Conservation (phyloP, 2,113 vertebrate species). For the Zingel zingel region DNA sequence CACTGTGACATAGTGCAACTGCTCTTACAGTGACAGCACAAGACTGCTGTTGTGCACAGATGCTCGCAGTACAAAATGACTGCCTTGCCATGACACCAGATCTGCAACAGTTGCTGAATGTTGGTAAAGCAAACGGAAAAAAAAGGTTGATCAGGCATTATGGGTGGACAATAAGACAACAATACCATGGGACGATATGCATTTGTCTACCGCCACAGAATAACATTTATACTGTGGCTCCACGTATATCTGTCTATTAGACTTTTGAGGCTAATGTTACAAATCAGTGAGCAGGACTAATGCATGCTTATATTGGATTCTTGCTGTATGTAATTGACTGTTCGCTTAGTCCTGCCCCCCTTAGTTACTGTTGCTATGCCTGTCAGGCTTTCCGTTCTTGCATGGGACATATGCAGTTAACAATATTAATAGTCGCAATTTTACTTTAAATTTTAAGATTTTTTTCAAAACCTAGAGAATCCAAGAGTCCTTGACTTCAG, state of each 20-base stretch:
- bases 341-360: background rate
- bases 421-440: too few relatives aligned
- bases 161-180: background rate
- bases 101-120: slow-evolving; percentile 32
- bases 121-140: background rate
- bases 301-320: background rate
- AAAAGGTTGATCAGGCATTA: background rate
- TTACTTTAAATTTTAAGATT: too few relatives aligned
- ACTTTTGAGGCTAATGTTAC: background rate
- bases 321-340: background rate
- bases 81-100: slow-evolving; percentile 15
- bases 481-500: background rate
- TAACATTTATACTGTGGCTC: background rate
- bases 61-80: slow-evolving; percentile 37
- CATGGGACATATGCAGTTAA: background rate
- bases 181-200: background rate
- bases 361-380: background rate
- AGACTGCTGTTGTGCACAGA: slow-evolving; percentile 43
- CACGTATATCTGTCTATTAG: background rate
- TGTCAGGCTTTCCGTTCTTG: background rate
- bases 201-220: too few relatives aligned
- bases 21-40: slow-evolving; percentile 51
- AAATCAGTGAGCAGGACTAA: background rate
- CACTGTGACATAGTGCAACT: slow-evolving; percentile 55
- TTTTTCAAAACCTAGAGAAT: too few relatives aligned